Evolutionary conservation across 2,797 vertebrate species (phyloP), one percentile per base, ranked within the genome.

Genomic region (Zalophus californianus): DNA sequence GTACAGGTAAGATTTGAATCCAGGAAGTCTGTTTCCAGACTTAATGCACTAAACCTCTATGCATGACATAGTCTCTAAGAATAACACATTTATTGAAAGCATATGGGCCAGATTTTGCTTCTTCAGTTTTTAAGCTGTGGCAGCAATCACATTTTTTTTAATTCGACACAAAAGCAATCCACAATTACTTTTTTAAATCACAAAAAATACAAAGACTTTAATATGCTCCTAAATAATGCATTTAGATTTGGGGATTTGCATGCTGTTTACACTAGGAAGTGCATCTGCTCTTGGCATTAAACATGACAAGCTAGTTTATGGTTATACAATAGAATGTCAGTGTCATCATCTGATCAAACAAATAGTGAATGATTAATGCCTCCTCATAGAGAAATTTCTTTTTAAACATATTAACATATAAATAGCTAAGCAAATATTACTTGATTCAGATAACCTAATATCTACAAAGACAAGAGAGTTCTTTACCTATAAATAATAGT

Each of bases 231-330:
- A 94, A 94, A 95, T 88, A 96, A 95, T 44, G 44, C 44, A 86
- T 68, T 93, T 90, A 92, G 54, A 89, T 91, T 90, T 93, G 52
- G 56, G 56, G 54, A 29, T 80, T 56, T 96, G 86, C 70, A 29
- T 58, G 78, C 72, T 94, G 48, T 91, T 97, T 96, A 72, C 35
- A 94, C 73, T 52, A 93, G 50, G 25, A 96, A 91, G 68, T 75
- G 11, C 75, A 97, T 97, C 97, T 97, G 92, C 79, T 94, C 91
- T 58, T 90, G 88, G 87, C 86, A 97, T 18, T 58, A 75, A 96
- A 79, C 64, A 92, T 0, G 21, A 91, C 73, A 91, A 97, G 85
- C 87, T 96, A 66, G 89, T 97, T 96, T 86, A 87, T 72, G 73
- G 90, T 87, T 73, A 89, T 27, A 96, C 87, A 96, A 29, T 96